Percentiles rank a stretch among this genome's conserved stretches.
phyloP scores from a whole-genome alignment of 1,140 invertebrate genomes.

The Euura saliciscinereae region DNA sequence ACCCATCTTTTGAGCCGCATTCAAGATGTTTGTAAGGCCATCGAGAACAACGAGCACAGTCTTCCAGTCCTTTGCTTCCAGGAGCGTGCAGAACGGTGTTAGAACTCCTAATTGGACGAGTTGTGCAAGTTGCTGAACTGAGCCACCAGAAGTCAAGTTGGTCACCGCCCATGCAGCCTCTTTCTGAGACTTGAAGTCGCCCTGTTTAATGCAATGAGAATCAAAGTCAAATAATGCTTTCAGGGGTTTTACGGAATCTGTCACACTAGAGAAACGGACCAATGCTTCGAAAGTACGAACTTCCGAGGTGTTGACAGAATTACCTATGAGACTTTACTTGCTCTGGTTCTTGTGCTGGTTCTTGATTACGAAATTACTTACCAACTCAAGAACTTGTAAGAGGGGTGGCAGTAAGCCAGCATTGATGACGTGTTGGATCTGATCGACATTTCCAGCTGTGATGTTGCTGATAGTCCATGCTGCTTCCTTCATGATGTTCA shows the following conservation, averaged over 20 bases:
- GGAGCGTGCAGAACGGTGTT: constrained; percentile 53
- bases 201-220: constrained; percentile 54
- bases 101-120: constrained; percentile 66
- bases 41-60: constrained; percentile 69
- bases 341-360: constrained; percentile 43
- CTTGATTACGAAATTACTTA: constrained; percentile 46
- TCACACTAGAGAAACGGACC: too few relatives aligned
- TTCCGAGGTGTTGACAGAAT: neutral
- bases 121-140: constrained; percentile 68
- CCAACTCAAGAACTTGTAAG: constrained; percentile 70
- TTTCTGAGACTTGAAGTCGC: constrained; percentile 79
- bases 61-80: constrained; percentile 67
- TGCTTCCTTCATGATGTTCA: constrained; percentile 80
- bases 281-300: neutral
- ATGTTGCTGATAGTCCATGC: constrained; percentile 87
- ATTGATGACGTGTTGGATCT: constrained; percentile 80
- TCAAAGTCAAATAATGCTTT: constrained; percentile 25
- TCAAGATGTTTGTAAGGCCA: constrained; percentile 68
- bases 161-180: constrained; percentile 84
- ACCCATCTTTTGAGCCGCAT: constrained; percentile 61
- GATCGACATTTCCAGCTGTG: constrained; percentile 75
- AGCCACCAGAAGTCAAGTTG: constrained; percentile 80
- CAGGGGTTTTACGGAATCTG: neutral
- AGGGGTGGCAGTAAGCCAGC: constrained; percentile 71
- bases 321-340: neutral